Conservation (phyloP, 1,140 invertebrate genomes). For the Saxidomus purpurata region DNA sequence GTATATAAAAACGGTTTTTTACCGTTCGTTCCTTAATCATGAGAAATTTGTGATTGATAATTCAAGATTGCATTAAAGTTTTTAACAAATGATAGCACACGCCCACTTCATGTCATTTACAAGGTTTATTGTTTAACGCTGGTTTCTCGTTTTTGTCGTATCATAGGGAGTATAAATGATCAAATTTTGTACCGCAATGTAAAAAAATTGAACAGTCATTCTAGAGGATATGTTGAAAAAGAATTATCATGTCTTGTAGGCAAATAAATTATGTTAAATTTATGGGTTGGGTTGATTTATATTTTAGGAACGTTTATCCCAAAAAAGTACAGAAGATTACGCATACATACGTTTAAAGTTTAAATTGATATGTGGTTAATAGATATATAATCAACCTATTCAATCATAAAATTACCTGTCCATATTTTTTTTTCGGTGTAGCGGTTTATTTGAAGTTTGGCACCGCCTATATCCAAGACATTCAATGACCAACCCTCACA, state of each 20-base stretch:
- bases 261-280: not conserved
- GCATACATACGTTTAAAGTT: not conserved
- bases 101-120: conserved; percentile 17
- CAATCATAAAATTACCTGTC: too few relatives aligned
- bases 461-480: too few relatives aligned
- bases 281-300: not conserved
- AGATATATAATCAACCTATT: not conserved
- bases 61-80: conserved; percentile 1
- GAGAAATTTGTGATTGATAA: not conserved
- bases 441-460: too few relatives aligned
- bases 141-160: not conserved
- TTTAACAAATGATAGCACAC: not conserved
- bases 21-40: not conserved
- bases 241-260: not conserved
- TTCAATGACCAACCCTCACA: too few relatives aligned
- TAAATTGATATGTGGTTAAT: not conserved
- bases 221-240: not conserved
- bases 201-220: not conserved
- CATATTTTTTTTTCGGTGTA: too few relatives aligned
- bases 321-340: not conserved
- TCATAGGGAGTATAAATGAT: not conserved
- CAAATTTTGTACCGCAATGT: not conserved
- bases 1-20: not conserved
- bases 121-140: conserved; percentile 10
- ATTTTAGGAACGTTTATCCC: not conserved